Evolutionary conservation across 1,140 invertebrate species (phyloP), one percentile per base, ranked within the genome.

Genomic region (Lerema accius): DNA sequence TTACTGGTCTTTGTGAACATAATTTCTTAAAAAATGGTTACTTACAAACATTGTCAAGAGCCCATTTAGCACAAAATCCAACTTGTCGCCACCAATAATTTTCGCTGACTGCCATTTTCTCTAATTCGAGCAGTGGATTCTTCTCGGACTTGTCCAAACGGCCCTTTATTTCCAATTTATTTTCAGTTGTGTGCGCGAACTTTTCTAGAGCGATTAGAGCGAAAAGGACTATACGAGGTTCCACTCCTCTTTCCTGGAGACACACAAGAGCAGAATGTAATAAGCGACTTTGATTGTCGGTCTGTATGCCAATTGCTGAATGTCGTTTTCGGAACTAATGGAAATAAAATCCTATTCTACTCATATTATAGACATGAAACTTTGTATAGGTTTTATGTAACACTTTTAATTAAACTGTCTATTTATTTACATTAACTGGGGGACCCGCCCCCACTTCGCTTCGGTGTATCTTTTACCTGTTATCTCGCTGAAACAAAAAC

Each of bases 151-250:
- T 71, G 69, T 93, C 87, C 40, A 97, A 80, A 56, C 92, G 91
- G 78, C 93, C 94, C 67, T 94, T 94, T 69, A 98, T 97, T 5
- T 94, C 95, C 68, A 94, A 82, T 92, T 98, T 98, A 90, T 98
- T 98, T 89, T 98, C 96, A 91, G 96, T 97, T 67, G 97, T 98
- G 92, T 97, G 96, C 64, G 97, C 96, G 92, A 98, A 98, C 90
- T 99, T 99, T 89, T 98, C 97, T 70, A 99, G 89, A 16, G 97
- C 97, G 81, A 98, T 96, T 50, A 99, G 89, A 35, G 97, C 96
- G 92, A 97, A 98, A 42, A 99, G 87, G 60, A 96, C 95, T 51
- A 98, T 94, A 78, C 94, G 93, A 28, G 96, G 94, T 80, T 96
- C 93, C 50, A 93, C 91, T 61, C 92, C 89, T 58, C 92, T 91